Conservation (phyloP, 2,888 invertebrate species). For the Sphecodes monilicornis region DNA sequence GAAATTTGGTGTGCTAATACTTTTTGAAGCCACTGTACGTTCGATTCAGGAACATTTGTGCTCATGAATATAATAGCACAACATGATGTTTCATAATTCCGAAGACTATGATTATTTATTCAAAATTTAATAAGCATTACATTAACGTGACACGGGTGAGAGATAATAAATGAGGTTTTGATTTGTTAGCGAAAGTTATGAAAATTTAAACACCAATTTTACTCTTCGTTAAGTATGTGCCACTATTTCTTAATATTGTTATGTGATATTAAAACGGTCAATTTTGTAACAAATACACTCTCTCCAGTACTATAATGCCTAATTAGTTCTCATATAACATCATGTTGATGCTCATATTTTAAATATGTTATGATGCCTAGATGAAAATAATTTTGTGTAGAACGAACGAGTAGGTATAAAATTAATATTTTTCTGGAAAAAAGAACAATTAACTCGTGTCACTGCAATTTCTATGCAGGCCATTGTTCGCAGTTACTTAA, state of each 20-base stretch:
- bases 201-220: not conserved
- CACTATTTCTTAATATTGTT: not conserved
- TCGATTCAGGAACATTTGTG: not conserved
- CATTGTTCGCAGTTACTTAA: no score
- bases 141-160: not conserved
- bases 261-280: not conserved
- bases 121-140: not conserved
- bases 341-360: not conserved
- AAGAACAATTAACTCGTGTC: not conserved
- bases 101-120: not conserved
- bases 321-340: no score
- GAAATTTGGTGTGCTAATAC: not conserved
- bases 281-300: not conserved
- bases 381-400: not conserved
- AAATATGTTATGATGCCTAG: not conserved
- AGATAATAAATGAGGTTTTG: not conserved
- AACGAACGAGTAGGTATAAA: not conserved
- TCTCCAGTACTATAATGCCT: not conserved
- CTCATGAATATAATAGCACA: not conserved
- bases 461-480: no score
- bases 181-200: not conserved
- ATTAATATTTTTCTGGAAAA: not conserved
- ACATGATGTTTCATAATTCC: not conserved
- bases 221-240: not conserved
- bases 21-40: not conserved